Evolutionary conservation across 2,113 vertebrate species (phyloP), one percentile per base, ranked within the genome.

Genomic region (Etia nguti): DNA sequence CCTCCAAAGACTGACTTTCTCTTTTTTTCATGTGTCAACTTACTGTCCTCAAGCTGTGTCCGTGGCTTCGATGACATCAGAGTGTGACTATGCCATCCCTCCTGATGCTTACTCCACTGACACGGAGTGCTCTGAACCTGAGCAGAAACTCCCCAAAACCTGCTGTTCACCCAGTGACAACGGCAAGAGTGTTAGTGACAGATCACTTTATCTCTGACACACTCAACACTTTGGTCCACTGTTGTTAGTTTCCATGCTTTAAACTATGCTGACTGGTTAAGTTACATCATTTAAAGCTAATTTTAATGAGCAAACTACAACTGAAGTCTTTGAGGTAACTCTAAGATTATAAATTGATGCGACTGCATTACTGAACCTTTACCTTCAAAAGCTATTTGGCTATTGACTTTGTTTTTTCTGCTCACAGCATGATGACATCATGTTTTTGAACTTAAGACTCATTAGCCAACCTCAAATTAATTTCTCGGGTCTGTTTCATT

Each of bases 71-170:
- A 94, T 99, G 96, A 96, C 98, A 16, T 99, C 99, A 3, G 99
- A 99, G 94, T 97, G 97, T n/a, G 99, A 99, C 89, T 99, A 99
- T 8, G 99, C 99, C 84, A 98, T 99, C 91, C 99, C 99, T 20
- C 99, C 99, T 6, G 99, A 99, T 73, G 99, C 99, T 34, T 99
- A 99, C 94, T 97, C 96, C 91, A 96, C 97, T 7, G 99, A 99
- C 92, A 97, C 96, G 1, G 98, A 99, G 83, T 98, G 93, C 88
- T 98, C 96, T 0, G 98, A 99, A 92, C 98, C 98, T 0, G 99
- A 99, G 90, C 98, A 98, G 89, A 99, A 99, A 92, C 96, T 98
- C 54, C 97, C 96, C 10, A 99, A 99, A 95, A 99, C 98, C 26
- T 98, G 96, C 70, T 98, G 97, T 1, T 96, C 97, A 43, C 95